These are phyloP conservation scores for Danio albolineatus DNA, from an alignment of 2,797 vertebrate species.

Conservation along the genomic window DNA sequence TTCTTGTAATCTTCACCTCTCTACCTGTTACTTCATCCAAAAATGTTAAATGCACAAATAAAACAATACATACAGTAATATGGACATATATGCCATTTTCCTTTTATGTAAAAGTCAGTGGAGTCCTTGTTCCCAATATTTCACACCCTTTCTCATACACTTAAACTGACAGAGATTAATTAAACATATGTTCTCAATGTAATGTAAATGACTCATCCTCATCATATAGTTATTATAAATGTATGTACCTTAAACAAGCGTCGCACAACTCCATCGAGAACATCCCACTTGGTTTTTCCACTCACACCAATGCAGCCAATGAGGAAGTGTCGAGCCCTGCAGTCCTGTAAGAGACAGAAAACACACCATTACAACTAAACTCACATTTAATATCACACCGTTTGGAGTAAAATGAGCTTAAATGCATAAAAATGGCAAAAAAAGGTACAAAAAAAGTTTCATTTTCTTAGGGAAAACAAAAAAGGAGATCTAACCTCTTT, in stretches of 20 bases:
- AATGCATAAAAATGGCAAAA: too few relatives aligned
- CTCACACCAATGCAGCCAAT: constrained; percentile 97
- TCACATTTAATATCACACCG: neutral
- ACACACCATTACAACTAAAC: neutral
- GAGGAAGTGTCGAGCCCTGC: constrained; percentile 84
- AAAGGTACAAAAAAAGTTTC: too few relatives aligned
- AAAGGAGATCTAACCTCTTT: constrained; percentile 83
- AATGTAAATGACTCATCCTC: neutral
- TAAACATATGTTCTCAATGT: neutral
- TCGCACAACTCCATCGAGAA: constrained; percentile 94
- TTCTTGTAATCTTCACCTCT: too few relatives aligned
- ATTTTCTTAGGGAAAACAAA: neutral
- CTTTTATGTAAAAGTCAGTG: too few relatives aligned
- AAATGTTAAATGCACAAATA: too few relatives aligned
- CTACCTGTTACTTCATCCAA: too few relatives aligned
- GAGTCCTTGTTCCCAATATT: too few relatives aligned
- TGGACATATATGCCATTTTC: too few relatives aligned
- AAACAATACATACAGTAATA: too few relatives aligned
- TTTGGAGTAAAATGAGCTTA: too few relatives aligned
- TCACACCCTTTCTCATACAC: neutral
- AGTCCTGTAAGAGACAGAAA: constrained; percentile 76
- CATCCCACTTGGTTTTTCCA: constrained; percentile 98
- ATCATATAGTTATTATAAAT: neutral
- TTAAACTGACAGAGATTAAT: neutral
- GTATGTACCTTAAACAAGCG: constrained; percentile 91